A percentile compares a stretch with the other conserved stretches of the same genome.
phyloP scores from a whole-genome alignment of 53 echinoderm and acorn worm species.

The Paracentrotus lividus region DNA sequence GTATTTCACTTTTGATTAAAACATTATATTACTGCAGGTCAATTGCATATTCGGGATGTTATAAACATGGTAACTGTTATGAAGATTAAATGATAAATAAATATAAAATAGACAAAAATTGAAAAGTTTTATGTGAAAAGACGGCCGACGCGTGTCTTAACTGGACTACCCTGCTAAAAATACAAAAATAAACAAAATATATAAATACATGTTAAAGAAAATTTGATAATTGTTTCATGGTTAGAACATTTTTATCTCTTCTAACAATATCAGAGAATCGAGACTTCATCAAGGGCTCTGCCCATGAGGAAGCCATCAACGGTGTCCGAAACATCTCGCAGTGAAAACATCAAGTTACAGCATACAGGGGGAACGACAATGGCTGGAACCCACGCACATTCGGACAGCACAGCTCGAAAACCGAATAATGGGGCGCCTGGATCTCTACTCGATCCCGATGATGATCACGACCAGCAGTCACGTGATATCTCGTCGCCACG shows the following conservation, averaged over 20 bases:
- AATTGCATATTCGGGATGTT: no score
- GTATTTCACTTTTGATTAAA: no score
- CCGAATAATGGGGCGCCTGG: background rate
- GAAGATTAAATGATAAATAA: no score
- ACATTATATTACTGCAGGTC: no score
- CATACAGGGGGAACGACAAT: background rate
- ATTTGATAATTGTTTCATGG: background rate
- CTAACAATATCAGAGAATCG: background rate
- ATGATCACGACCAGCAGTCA: background rate
- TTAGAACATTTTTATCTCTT: background rate
- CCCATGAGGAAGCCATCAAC: background rate
- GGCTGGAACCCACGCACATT: background rate
- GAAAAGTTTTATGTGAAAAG: no score
- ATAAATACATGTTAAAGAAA: background rate
- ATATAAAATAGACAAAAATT: no score
- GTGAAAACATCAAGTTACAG: background rate
- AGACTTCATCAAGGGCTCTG: background rate
- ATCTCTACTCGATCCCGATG: no score
- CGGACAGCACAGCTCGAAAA: background rate
- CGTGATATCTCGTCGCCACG: background rate
- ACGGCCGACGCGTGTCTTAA: no score
- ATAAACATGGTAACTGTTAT: no score
- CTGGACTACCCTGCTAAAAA: no score
- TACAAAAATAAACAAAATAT: no score
- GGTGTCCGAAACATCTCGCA: slow-evolving; percentile 7